These are phyloP conservation scores for Malurus splendens DNA, from an alignment of 2,797 vertebrate genomes.

Conservation along the genomic window DNA sequence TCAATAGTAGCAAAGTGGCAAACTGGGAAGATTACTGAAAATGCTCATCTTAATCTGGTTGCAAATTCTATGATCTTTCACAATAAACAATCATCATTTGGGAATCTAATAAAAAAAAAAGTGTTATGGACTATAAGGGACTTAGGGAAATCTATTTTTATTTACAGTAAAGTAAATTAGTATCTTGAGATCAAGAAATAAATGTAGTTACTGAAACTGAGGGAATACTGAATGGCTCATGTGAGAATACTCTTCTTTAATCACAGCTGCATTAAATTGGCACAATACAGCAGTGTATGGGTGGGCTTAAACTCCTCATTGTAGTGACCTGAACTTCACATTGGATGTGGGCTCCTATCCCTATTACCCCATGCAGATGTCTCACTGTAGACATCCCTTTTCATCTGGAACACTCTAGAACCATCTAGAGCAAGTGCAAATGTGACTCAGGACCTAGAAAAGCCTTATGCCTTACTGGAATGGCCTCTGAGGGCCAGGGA, in stretches of 20 bases:
- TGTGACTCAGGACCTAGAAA: not conserved
- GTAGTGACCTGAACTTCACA: not conserved
- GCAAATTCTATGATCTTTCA: not conserved
- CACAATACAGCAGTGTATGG: not conserved
- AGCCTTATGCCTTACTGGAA: not conserved
- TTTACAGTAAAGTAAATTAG: not conserved
- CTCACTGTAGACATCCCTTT: not conserved
- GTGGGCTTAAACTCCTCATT: not conserved
- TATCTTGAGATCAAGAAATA: not conserved
- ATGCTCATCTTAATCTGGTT: not conserved
- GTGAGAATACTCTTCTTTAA: not conserved
- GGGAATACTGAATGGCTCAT: not conserved
- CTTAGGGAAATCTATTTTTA: not conserved
- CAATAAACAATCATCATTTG: not conserved
- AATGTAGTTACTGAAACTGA: not conserved
- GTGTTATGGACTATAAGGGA: not conserved
- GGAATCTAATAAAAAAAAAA: not conserved
- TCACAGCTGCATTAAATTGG: not conserved
- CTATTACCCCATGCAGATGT: fast-evolving
- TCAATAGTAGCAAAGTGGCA: not conserved
- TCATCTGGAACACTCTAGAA: not conserved
- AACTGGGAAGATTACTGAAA: not conserved
- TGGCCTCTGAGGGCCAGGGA: not conserved
- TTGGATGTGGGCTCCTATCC: not conserved
- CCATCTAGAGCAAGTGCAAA: not conserved